Conservation (phyloP, 2,113 vertebrate species). For the Camelus bactrianus region DNA sequence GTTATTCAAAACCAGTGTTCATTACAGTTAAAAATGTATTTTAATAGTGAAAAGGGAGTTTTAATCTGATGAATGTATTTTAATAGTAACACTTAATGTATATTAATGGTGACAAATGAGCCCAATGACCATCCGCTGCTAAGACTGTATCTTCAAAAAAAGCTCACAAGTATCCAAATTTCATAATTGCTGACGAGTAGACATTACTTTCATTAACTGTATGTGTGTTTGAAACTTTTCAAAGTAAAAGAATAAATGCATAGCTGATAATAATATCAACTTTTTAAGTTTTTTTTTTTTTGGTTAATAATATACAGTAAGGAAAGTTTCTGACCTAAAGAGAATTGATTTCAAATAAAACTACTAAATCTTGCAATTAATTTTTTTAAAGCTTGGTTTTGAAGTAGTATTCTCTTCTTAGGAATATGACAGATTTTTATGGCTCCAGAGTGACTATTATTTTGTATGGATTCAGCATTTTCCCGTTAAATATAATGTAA, state of each 20-base stretch:
- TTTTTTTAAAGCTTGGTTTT: not conserved
- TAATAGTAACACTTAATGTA: not conserved
- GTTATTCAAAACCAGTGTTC: not conserved
- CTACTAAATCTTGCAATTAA: not conserved
- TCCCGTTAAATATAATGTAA: conserved; percentile 36
- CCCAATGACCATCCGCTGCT: not conserved
- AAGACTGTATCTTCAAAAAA: conserved; percentile 8
- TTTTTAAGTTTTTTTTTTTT: not conserved
- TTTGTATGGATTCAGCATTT: conserved; percentile 19
- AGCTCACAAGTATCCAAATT: not conserved
- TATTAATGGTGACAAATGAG: not conserved
- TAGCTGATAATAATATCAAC: not conserved
- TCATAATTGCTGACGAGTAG: not conserved
- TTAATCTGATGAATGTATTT: not conserved
- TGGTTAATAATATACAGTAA: not conserved
- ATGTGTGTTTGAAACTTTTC: conserved; percentile 7
- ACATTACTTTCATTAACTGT: conserved; percentile 7
- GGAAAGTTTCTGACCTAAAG: conserved; percentile 9
- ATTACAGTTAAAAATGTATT: not conserved
- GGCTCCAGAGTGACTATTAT: not conserved
- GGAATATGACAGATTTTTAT: not conserved
- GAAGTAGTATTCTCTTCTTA: not conserved
- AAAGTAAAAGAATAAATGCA: not conserved
- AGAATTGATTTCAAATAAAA: not conserved
- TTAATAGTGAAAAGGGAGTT: not conserved